Evolutionary conservation across 1,140 invertebrate genomes (phyloP).

Genomic region (Lordiphosa stackelbergi): DNA sequence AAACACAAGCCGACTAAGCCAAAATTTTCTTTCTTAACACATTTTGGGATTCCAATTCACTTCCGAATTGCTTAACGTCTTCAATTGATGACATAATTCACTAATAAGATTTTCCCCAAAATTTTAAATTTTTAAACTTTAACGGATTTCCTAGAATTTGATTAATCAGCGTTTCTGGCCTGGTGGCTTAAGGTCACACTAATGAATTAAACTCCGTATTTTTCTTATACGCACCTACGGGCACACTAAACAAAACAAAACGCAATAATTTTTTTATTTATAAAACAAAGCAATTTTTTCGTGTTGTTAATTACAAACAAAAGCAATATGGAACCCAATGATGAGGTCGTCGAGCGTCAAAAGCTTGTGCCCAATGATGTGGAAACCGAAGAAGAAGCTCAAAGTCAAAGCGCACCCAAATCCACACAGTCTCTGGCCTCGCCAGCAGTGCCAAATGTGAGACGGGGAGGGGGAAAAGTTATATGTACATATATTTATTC

Average conservation of each 20-base stretch:
- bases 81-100: too few relatives aligned
- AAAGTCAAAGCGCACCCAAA: conserved; percentile 57
- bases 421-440: conserved; percentile 73
- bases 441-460: conserved; percentile 75
- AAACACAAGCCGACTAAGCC: too few relatives aligned
- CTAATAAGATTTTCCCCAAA: too few relatives aligned
- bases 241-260: conserved; percentile 17
- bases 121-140: too few relatives aligned
- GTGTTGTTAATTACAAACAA: conserved; percentile 8
- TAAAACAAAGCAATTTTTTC: conserved; percentile 41
- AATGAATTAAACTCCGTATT: too few relatives aligned
- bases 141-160: too few relatives aligned
- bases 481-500: neutral
- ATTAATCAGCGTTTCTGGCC: too few relatives aligned
- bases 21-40: too few relatives aligned
- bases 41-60: too few relatives aligned
- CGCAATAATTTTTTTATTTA: neutral
- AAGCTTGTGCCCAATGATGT: conserved; percentile 74
- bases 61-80: too few relatives aligned
- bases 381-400: conserved; percentile 69
- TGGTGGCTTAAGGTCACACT: too few relatives aligned
- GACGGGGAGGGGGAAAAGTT: conserved; percentile 13
- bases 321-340: conserved; percentile 68
- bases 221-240: neutral
- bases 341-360: conserved; percentile 73